Base-by-base conservation (phyloP, 2,113 vertebrate genomes). In the Pteropus alecto region DNA sequence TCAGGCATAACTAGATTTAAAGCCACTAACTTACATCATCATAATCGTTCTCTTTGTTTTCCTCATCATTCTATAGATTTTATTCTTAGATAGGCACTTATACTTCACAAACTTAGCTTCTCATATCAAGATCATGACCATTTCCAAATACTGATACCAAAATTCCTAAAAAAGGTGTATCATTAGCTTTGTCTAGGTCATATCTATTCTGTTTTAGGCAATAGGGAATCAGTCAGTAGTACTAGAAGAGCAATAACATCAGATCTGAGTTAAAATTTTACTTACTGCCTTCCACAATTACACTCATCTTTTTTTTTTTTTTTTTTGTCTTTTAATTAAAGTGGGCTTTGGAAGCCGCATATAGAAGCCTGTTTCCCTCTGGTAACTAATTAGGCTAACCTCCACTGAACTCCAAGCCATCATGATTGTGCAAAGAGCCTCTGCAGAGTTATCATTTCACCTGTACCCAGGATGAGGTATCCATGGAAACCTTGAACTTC, bases 311-410 rank as follows among this genome's bases (percentile, higher is more conserved):
- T 78, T 16, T 51, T 51, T 51, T 91, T 51, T 91, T 87, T 51
- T 51, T 16, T 91, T 87, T 56, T 95, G n/a, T 79, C 82, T 87
- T 86, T 67, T 89, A 94, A 95, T 97, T 96, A 93, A 95, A 91
- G 56, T 38, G 1, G 22, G 51, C 18, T 93, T 95, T 94, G 43
- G 73, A 93, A 95, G n/a, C 35, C n/a, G 35, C 90, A 92, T 63
- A 86, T 61, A 90, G 81, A 90, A 83, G 73, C 0, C 3, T 85
- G 7, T 46, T 97, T 96, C 35, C 65, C 24, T 79, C 68, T 48
- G 3, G 7, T 87, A 94, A 93, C 77, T 96, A 97, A 97, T 93
- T 77, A 93, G n/a, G 7, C 33, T 61, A 79, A 19, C 1, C 15
- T 67, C 14, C 0, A 15, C 85, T 28, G 24, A 95, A 94, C 0